Base-by-base conservation (phyloP, 92 coral and sea anemone species). In the Muricea muricata region DNA sequence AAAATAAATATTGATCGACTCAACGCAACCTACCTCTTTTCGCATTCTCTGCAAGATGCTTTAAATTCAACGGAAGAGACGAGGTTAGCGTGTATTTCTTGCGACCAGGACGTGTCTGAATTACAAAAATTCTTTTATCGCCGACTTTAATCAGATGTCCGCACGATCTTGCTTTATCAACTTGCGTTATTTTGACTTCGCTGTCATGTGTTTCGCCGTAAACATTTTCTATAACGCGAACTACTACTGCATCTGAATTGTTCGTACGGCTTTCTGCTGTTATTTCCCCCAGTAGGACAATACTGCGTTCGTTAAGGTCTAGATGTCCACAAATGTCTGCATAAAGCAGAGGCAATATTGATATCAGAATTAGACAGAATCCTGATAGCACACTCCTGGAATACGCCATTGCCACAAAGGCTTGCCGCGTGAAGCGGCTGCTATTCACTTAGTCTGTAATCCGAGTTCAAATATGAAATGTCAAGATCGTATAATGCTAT, bases 101-200 rank as follows among this genome's bases (percentile, higher is more conserved):
- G 25, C 10, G 52, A 23, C 83, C 83, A 32, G 83, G 83, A 21
- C 56, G 83, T 11, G 69, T 56, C 80, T 88, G 87, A 35, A 87
- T 90, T 13, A 97, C 83, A 97, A 97, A 97, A 18, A 97, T 71
- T 75, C 97, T 69, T 46, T 79, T 41, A 65, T 97, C 98, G 7
- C 97, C 97, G 34, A 90, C 79, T 71, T 85, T 81, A 54, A 92
- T 97, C 34, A 63, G 87, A 79, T 92, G 92, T 0, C 97, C 94
- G 61, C 99, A 97, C 39, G 94, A 24, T 7, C 65, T 12, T 30
- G 70, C 83, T 78, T 78, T 78, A 42, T 57, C 71, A 10, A 40
- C 26, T 20, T 58, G 71, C 15, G n/a, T 13, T 26, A 58, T 10
- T 33, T 41, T 56, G 32, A 78, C 47, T 39, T 78, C 83, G 29